Conservation (phyloP, 2,888 invertebrate species). For the Cheilosia vulpina region DNA sequence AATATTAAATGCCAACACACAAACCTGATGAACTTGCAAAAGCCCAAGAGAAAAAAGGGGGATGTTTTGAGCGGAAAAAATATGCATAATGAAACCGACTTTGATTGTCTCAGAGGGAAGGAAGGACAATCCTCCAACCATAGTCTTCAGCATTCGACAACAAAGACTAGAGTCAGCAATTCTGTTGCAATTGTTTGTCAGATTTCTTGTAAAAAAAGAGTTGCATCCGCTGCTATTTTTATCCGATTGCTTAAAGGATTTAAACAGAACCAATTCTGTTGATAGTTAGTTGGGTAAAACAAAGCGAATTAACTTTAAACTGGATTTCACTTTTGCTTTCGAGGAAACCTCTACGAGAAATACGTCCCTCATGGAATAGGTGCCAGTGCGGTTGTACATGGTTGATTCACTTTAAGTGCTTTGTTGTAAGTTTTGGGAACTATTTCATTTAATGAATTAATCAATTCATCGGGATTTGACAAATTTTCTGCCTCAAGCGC, state of each 20-base stretch:
- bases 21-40: conserved; percentile 48
- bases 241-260: conserved; percentile 42
- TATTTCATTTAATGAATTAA: neutral
- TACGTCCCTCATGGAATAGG: no score
- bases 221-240: conserved; percentile 42
- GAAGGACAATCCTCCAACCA: conserved; percentile 46
- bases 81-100: conserved; percentile 44
- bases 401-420: no score
- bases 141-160: conserved; percentile 34
- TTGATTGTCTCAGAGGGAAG: conserved; percentile 57
- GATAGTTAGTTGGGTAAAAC: conserved; percentile 10
- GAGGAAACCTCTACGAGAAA: neutral
- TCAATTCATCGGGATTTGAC: neutral
- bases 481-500: neutral
- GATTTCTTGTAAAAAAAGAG: conserved; percentile 38
- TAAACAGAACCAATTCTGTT: conserved; percentile 19
- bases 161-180: conserved; percentile 43
- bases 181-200: conserved; percentile 42
- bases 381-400: no score
- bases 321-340: conserved; percentile 1
- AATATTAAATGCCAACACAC: conserved; percentile 25
- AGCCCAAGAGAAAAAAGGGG: conserved; percentile 11
- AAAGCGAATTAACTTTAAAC: conserved; percentile 10
- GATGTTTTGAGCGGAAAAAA: conserved; percentile 29
- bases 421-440: no score